Conservation (phyloP, 2,888 invertebrate genomes). For the Andrena flavipes region DNA sequence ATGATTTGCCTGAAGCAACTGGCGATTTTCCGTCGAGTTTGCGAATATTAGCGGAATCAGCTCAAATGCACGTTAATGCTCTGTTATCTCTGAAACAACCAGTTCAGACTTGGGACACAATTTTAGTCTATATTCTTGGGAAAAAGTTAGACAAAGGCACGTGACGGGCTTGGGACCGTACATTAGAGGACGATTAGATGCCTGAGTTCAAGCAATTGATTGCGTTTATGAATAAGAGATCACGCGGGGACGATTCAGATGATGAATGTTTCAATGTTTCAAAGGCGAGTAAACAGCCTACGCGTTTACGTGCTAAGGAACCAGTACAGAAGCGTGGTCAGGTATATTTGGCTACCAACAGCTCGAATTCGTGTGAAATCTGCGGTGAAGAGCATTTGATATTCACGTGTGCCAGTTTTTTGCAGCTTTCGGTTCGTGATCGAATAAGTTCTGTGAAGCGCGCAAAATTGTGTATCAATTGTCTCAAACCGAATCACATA, state of each 20-base stretch:
- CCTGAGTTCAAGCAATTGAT: not conserved
- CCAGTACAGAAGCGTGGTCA: not conserved
- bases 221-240: not conserved
- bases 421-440: not conserved
- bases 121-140: not conserved
- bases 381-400: not conserved
- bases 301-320: not conserved
- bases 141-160: not conserved
- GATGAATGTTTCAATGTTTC: not conserved
- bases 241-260: not conserved
- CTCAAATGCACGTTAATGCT: not conserved
- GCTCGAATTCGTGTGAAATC: not conserved
- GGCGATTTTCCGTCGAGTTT: not conserved
- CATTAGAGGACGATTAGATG: constrained; percentile 3
- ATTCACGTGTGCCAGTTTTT: not conserved
- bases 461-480: constrained; percentile 16
- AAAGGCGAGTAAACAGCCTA: not conserved
- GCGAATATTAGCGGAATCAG: not conserved
- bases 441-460: not conserved
- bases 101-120: not conserved
- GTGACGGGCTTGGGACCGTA: not conserved
- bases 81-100: not conserved
- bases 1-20: not conserved
- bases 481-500: constrained; percentile 1
- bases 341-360: not conserved